Evolutionary conservation across 37 sponge, comb jelly and placozoan genomes (phyloP), one percentile per base, ranked within the genome.

Genomic region (Geodia barretti): DNA sequence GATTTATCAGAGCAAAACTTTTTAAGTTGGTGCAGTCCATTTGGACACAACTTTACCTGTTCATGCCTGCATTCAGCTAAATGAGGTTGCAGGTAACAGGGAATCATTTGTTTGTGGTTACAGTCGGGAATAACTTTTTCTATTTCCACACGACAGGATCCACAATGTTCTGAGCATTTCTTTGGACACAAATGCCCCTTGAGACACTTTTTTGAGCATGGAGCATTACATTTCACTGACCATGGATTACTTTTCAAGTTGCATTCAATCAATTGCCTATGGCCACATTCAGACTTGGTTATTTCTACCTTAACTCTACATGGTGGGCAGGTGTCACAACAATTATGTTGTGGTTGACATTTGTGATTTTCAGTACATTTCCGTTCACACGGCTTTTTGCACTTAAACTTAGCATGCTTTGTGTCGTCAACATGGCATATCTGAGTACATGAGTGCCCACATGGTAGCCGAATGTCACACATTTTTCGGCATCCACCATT

Each of bases 401-500:
- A 96, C 29, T 43, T 20, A 23, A 65, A 90, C 36, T 87, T 64
- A 23, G 38, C 40, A 75, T 96, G 96, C 17, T 87, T 63, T 7
- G 66, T 84, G 41, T 92, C 88, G 36, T 61, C 0, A 2, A 41
- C 21, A 39, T 96, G 96, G 65, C 96, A 96, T 24, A 62, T 69
- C 34, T 29, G 73, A 1, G 41, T 36, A 59, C 96, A 96, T 0
- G 58, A 38, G 38, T 96, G 96, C 0, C 96, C 94, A 83, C 96
- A 96, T 3, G 69, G 40, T 0, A 96, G 83, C 25, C 91, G 81
- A 3, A 30, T 35, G 5, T 64, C 59, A 61, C 96, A 96, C 30
- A 63, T 54, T 28, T 30, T 25, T 21, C 24, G 30, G 63, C 96
- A 96, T 29, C 96, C 96, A 60, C 96, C 96, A 20, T 90, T 77